Evolutionary conservation across 2,113 vertebrate species (phyloP).

Genomic region (Hucho hucho): DNA sequence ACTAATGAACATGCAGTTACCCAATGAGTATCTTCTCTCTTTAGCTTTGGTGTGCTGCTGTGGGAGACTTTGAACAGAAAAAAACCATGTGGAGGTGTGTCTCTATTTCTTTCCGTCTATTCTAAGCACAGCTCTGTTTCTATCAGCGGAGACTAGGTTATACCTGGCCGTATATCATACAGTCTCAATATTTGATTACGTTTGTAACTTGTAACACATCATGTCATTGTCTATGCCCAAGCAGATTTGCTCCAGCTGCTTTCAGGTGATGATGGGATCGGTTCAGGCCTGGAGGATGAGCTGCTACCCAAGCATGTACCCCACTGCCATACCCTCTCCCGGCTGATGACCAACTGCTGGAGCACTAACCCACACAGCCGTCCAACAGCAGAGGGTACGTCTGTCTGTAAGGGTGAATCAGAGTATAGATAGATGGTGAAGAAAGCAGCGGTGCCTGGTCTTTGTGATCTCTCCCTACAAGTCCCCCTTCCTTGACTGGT

Average conservation of each 20-base stretch:
- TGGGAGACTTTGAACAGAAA: constrained; percentile 47
- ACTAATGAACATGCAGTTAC: background rate
- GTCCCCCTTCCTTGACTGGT: too few species aligned
- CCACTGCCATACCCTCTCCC: constrained; percentile 25
- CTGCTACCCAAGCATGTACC: constrained; percentile 21
- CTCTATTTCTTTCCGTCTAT: too few species aligned
- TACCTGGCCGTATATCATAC: too few species aligned
- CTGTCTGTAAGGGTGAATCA: constrained; percentile 24
- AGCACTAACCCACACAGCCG: constrained; percentile 32
- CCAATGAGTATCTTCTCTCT: background rate
- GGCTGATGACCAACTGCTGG: constrained; percentile 46
- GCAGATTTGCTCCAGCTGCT: constrained; percentile 8
- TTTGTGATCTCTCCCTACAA: too few species aligned
- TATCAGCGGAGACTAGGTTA: too few species aligned
- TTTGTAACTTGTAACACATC: too few species aligned
- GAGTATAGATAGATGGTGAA: background rate
- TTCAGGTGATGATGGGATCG: background rate
- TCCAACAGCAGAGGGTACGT: constrained; percentile 37
- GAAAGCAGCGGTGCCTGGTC: too few species aligned
- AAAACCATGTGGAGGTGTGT: constrained; percentile 35
- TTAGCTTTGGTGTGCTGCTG: constrained; percentile 46
- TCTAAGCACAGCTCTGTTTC: too few species aligned
- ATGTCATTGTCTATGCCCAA: too few species aligned
- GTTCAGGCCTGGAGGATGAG: constrained; percentile 3
- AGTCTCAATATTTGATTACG: background rate